Evolutionary conservation across 2,797 vertebrate species (phyloP).

Genomic region (Schizothorax lantsangensis): DNA sequence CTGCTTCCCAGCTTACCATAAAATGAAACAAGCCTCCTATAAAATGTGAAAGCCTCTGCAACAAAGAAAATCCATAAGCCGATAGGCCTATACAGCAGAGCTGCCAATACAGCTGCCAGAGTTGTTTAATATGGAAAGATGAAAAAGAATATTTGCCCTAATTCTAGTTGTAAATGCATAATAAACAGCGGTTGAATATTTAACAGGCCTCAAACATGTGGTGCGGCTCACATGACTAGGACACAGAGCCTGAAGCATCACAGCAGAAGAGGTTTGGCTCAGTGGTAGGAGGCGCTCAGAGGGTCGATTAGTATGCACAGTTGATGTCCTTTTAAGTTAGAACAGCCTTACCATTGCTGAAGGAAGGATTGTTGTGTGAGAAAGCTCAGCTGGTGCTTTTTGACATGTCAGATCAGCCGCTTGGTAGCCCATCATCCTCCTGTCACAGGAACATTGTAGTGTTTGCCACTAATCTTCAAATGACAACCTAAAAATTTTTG

Average conservation of each 20-base stretch:
- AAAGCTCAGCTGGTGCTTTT: slow-evolving; percentile 38
- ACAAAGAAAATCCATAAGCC: not conserved
- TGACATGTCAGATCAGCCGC: slow-evolving; percentile 5
- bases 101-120: not conserved
- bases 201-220: slow-evolving; percentile 30
- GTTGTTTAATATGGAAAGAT: slow-evolving; percentile 34
- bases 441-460: slow-evolving; percentile 10
- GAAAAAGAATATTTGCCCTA: slow-evolving; percentile 31
- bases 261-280: slow-evolving; percentile 40
- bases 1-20: slow-evolving; percentile 5
- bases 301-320: slow-evolving; percentile 47
- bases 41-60: not conserved
- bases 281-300: slow-evolving; percentile 13
- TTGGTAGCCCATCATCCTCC: slow-evolving; percentile 7
- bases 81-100: not conserved
- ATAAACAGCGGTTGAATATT: slow-evolving; percentile 18
- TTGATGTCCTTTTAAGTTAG: slow-evolving; percentile 46
- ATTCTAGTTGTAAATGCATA: slow-evolving; percentile 30
- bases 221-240: not conserved
- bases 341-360: slow-evolving; percentile 25
- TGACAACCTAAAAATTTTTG: not conserved
- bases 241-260: slow-evolving; percentile 35
- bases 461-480: slow-evolving; percentile 17
- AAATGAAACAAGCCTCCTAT: slow-evolving; percentile 16
- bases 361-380: slow-evolving; percentile 36